Base-by-base conservation (phyloP, 2,113 vertebrate species). In the Amphiprion percula region DNA sequence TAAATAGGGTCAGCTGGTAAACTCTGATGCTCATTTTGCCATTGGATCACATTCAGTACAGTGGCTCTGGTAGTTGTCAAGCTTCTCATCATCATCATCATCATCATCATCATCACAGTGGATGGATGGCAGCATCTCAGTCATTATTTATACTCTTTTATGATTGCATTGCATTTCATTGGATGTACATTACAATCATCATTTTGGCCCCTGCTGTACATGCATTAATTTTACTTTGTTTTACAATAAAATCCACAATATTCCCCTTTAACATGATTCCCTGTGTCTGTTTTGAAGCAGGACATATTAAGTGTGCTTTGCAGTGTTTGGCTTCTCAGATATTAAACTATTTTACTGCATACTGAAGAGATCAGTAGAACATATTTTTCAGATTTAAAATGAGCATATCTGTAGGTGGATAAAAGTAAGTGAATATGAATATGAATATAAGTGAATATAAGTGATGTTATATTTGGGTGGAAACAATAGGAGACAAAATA, bases 31-130 rank as follows among this genome's bases (percentile, higher is more conserved):
- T 66, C 30, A 19, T 64, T 66, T 59, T 23, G 15, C 28, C 26
- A 54, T 26, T 28, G 47, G 30, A 49, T 83, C 28, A 58, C 9
- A 3, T 21, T 12, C 28, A 54, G 37, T 23, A 69, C 58, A 56
- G 47, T 55, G 71, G 69, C 86, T 86, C 83, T 89, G 82, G 85
- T 87, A 84, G 80, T 86, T 86, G 41, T 68, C 66, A 73, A 41
- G 46, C 68, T 79, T 19, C 68, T 68, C 63, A 64, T 87, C 67
- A 84, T 86, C 52, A 79, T 90, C 55, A 58, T 37, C 70, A 55
- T 73, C 47, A 17, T 78, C 69, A 69, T 79, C 50, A 44, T 85
- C 52, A 65, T 50, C 8, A 30, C 62, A 83, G 58, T 64, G n/a
- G 44, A 54, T 56, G 53, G 80, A 83, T 14, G 4, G 52, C 54